Base-by-base conservation (phyloP, 2,113 vertebrate species). In the Hippolais icterina region DNA sequence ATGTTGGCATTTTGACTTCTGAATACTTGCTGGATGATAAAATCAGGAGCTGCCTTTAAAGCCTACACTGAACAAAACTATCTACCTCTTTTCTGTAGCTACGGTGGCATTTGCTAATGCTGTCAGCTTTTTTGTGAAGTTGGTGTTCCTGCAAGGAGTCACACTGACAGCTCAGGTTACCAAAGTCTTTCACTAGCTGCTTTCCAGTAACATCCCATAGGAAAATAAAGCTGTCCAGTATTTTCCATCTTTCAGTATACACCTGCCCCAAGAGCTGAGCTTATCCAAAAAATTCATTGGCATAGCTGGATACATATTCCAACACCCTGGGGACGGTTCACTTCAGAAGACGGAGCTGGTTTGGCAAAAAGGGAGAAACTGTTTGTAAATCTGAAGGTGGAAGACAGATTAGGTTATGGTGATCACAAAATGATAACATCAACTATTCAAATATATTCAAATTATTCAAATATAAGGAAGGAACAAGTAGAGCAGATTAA, bases 301-400 rank as follows among this genome's bases (percentile, higher is more conserved):
- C 39, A n/a, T 15, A 79, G 64, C 20, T 47, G 29, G 39, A 66
- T 24, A 83, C 47, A 37, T 53, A 27, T 71, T 59, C 35, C 57
- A 79, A 80, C 6, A 57, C 5, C 15, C 35, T 25, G 20, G 21
- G 6, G 20, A 71, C 0, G 0, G 21, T 27, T 61, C 54, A 61
- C 25, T 79, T 68, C 44, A 78, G 85, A 46, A 92, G 35, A 54
- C 6, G 8, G 28, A 82, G 27, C 2, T 52, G 20, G 20, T 54
- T 70, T 59, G 33, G 13, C 49, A 79, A 54, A 63, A 74, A 70
- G 20, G 14, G 20, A 82, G 52, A 83, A 79, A 71, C 28, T 31
- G 4, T 8, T 74, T 39, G 27, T 71, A 88, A 83, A 85, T n/a
- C 29, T 64, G 44, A 83, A 90, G 29, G 29, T n/a, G 42, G 16